Conservation (phyloP, 2,113 vertebrate genomes). For the Cyprinus carpio region DNA sequence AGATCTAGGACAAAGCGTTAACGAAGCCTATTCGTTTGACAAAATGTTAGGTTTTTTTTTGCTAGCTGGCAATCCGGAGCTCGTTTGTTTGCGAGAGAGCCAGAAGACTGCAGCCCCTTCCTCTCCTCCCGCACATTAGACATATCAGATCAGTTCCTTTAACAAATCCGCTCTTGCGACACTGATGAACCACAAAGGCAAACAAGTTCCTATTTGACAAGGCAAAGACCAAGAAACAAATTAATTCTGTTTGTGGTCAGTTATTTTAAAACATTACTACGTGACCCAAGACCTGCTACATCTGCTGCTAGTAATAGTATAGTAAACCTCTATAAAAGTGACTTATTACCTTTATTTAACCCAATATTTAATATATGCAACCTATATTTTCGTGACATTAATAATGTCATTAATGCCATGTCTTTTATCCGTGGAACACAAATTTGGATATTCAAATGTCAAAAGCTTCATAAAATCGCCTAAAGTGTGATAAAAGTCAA, state of each 20-base stretch:
- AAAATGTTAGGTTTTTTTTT: too few relatives aligned
- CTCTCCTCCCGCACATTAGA: neutral
- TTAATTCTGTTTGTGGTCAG: constrained; percentile 18
- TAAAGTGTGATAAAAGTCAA: too few relatives aligned
- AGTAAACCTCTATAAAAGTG: too few relatives aligned
- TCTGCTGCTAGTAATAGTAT: neutral
- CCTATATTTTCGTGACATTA: too few relatives aligned
- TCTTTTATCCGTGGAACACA: too few relatives aligned
- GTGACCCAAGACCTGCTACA: neutral
- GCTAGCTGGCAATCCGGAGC: too few relatives aligned
- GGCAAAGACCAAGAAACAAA: constrained; percentile 13
- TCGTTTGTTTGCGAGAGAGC: neutral
- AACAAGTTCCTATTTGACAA: constrained; percentile 30
- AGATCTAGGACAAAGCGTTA: neutral
- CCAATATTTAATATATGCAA: too few relatives aligned
- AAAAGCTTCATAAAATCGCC: neutral
- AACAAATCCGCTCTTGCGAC: constrained; percentile 42
- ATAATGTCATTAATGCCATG: too few relatives aligned
- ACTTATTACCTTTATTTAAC: too few relatives aligned
- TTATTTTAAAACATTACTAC: neutral
- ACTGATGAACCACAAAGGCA: constrained; percentile 22
- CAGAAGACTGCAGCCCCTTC: constrained; percentile 2
- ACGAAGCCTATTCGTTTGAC: neutral
- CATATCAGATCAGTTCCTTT: constrained; percentile 7
- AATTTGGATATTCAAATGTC: neutral